phyloP scores from a whole-genome alignment of 2,797 vertebrate genomes.

The Enteromius thamalakanensis region DNA sequence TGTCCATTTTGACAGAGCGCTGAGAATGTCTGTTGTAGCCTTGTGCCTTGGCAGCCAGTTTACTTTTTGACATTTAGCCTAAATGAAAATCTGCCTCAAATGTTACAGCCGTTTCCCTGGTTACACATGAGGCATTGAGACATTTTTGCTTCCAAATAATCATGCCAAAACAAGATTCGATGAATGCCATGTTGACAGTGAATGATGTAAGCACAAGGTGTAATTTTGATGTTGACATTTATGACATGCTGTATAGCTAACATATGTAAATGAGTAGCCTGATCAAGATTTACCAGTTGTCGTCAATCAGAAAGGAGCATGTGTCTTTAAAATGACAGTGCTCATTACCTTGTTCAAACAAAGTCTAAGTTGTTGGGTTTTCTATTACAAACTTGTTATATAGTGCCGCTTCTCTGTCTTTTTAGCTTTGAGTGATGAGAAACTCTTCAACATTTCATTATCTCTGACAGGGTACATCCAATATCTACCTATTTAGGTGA shows the following conservation, averaged over 20 bases:
- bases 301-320: slow-evolving; percentile 1
- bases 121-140: slow-evolving; percentile 15
- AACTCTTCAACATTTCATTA: slow-evolving; percentile 51
- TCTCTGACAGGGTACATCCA: slow-evolving; percentile 45
- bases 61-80: slow-evolving; percentile 46
- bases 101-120: slow-evolving; percentile 15
- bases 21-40: slow-evolving; percentile 22
- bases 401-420: slow-evolving; percentile 14
- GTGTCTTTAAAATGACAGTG: slow-evolving; percentile 21
- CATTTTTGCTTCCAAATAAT: slow-evolving; percentile 31
- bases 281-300: slow-evolving; percentile 30
- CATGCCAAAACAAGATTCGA: neutral
- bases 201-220: slow-evolving; percentile 14
- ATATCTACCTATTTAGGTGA: slow-evolving; percentile 53
- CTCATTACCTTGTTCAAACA: slow-evolving; percentile 32
- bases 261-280: slow-evolving; percentile 14
- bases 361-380: slow-evolving; percentile 14
- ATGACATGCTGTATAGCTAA: neutral
- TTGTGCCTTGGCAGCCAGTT: slow-evolving; percentile 23
- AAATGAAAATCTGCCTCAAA: slow-evolving; percentile 36
- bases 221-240: slow-evolving; percentile 40
- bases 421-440: slow-evolving; percentile 32
- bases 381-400: slow-evolving; percentile 31
- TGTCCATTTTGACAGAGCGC: neutral
- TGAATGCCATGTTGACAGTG: slow-evolving; percentile 22